Evolutionary conservation across 1,140 invertebrate genomes (phyloP).

Genomic region (Episyrphus balteatus): DNA sequence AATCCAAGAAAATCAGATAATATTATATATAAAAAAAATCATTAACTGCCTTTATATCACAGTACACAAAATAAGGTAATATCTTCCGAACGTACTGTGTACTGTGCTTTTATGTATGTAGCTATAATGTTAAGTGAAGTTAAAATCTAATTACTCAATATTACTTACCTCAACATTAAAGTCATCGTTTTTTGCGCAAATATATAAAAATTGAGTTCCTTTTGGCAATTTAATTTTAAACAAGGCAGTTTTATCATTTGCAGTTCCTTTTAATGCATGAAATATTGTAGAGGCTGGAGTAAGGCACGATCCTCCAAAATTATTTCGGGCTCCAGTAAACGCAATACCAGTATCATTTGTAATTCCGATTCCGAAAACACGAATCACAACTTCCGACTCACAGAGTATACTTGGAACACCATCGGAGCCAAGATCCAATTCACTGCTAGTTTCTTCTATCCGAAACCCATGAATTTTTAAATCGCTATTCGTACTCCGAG

Average conservation of each 20-base stretch:
- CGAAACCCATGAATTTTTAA: constrained; percentile 44
- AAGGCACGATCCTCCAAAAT: constrained; percentile 42
- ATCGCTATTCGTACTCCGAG: too few species aligned
- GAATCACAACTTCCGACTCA: constrained; percentile 44
- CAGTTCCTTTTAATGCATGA: constrained; percentile 37
- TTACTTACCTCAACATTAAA: constrained; percentile 21
- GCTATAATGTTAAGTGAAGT: background rate
- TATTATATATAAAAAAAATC: background rate
- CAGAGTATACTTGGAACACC: constrained; percentile 57
- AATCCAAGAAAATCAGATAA: background rate
- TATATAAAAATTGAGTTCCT: constrained; percentile 41
- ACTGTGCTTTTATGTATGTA: too few species aligned
- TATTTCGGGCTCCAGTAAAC: constrained; percentile 49
- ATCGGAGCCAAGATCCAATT: constrained; percentile 45
- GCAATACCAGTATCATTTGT: constrained; percentile 53
- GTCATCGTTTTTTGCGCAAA: constrained; percentile 51
- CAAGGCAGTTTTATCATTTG: constrained; percentile 41
- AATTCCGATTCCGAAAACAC: constrained; percentile 64
- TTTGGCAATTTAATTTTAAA: constrained; percentile 48
- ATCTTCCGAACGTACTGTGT: too few species aligned
- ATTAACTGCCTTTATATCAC: background rate
- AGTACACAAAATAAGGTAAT: too few species aligned
- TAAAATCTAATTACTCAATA: too few species aligned
- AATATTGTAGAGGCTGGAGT: constrained; percentile 40
- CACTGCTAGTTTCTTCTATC: constrained; percentile 48